Evolutionary conservation across 1,140 invertebrate species (phyloP).

Genomic region (Eciton burchellii): DNA sequence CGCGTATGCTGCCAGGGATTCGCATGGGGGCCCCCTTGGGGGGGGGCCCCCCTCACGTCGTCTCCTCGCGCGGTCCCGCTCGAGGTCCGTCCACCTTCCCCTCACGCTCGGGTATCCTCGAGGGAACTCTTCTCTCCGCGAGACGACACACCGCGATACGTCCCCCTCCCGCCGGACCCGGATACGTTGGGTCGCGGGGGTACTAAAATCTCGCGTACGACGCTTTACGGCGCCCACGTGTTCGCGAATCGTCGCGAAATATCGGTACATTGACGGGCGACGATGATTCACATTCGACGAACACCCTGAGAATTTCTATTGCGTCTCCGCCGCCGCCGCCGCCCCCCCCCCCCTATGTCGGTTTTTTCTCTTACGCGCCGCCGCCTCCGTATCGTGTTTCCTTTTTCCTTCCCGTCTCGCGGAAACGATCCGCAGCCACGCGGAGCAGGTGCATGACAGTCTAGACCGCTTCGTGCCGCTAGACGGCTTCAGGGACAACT

Average conservation of each 20-base stretch:
- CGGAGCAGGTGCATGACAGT: constrained; percentile 47
- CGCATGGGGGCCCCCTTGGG: constrained; percentile 1
- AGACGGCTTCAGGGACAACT: constrained; percentile 28
- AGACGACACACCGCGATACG: no score
- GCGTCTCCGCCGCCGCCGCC: no score
- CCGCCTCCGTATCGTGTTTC: no score
- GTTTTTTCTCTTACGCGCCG: no score
- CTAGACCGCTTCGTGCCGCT: constrained; percentile 40
- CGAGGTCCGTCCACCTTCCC: background rate
- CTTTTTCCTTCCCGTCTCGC: constrained; percentile 13
- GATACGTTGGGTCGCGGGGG: background rate
- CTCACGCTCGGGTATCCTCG: background rate
- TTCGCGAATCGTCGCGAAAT: background rate
- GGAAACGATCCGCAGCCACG: constrained; percentile 18
- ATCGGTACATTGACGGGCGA: no score
- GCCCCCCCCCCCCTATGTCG: no score
- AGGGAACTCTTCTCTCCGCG: background rate
- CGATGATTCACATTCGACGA: no score
- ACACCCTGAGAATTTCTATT: no score
- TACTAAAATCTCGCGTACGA: background rate
- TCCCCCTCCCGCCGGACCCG: no score
- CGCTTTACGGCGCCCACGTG: constrained; percentile 1
- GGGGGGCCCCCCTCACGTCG: constrained; percentile 19
- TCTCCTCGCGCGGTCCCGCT: constrained; percentile 32
- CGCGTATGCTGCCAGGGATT: constrained; percentile 30